Base-by-base conservation (phyloP, 2,888 invertebrate species). In the Lagria hirta region DNA sequence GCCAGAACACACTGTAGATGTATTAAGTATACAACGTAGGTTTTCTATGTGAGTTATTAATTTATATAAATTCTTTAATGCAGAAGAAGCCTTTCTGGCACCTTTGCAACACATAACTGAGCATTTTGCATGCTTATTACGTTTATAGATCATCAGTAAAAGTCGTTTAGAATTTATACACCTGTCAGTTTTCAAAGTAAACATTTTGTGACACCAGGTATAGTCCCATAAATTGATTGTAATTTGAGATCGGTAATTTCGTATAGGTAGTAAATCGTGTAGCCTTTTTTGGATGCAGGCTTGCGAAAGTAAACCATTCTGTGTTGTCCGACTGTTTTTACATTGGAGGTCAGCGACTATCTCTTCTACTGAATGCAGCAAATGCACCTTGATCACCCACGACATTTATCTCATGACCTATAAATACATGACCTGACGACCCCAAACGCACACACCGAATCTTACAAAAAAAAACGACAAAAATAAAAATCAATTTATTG, bases 361-460 rank as follows among this genome's bases (percentile, higher is more conserved):
- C 45, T 33, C 40, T 45, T 27, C n/a, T 32, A 17, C 27, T 26
- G 34, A 22, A 11, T 40, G 29, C 34, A 38, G 18, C 24, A 11
- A 20, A 26, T 32, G 37, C 26, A 23, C 10, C 45, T 18, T 23
- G 28, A 17, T 45, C 45, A 27, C 45, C 40, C 40, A 45, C 34
- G 40, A 35, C 16, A 18, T 43, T 29, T 36, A 34, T 45, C 40
- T 45, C 29, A 37, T 45, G 45, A 45, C 45, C 45, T 40, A 45
- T 40, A 45, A 45, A 45, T 34, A 45, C 20, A 34, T 34, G 43
- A 45, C 28, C 38, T 44, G 44, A 16, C 33, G 44, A 44, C 40
- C 38, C 23, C 33, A 45, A 38, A 29, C 22, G 20, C 17, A 24
- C 38, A 37, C 30, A 27, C 27, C 37, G 32, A 33, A 24, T 24